Evolutionary conservation across 92 coral and sea anemone species (phyloP).

Genomic region (Porites divaricata): DNA sequence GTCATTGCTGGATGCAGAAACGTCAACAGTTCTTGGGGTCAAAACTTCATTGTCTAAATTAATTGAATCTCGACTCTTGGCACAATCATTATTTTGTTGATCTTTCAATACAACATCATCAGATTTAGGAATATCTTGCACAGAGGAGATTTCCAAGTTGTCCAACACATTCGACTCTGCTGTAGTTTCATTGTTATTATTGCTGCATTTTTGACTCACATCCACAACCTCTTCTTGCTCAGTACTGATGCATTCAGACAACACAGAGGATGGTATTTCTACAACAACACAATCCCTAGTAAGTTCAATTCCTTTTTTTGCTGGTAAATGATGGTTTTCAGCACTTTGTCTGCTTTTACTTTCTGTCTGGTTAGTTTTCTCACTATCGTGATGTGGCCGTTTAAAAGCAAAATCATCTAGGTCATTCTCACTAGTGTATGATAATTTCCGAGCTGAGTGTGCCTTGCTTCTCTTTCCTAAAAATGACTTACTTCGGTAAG

Average conservation of each 20-base stretch:
- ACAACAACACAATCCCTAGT: slow-evolving; percentile 2
- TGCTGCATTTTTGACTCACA: neutral
- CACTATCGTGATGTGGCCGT: neutral
- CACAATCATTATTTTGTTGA: neutral
- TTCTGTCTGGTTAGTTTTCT: neutral
- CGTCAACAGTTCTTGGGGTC: neutral
- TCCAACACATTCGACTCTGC: neutral
- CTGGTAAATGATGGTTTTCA: neutral
- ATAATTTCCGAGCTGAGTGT: neutral
- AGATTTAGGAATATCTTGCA: neutral
- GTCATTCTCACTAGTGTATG: neutral
- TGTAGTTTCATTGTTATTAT: neutral
- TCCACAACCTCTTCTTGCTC: slow-evolving; percentile 4
- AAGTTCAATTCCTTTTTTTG: neutral
- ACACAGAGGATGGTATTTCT: slow-evolving; percentile 7
- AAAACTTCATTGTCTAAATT: neutral
- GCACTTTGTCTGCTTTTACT: neutral
- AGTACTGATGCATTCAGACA: neutral
- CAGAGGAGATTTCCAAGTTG: neutral
- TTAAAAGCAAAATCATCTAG: slow-evolving; percentile 9
- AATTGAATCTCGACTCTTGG: neutral
- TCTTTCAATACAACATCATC: neutral
- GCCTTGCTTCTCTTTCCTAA: neutral
- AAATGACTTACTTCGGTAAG: neutral
- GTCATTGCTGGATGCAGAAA: neutral